These are phyloP conservation scores for Silurus asotus DNA, from an alignment of 2,113 vertebrate genomes.

Conservation along the genomic window DNA sequence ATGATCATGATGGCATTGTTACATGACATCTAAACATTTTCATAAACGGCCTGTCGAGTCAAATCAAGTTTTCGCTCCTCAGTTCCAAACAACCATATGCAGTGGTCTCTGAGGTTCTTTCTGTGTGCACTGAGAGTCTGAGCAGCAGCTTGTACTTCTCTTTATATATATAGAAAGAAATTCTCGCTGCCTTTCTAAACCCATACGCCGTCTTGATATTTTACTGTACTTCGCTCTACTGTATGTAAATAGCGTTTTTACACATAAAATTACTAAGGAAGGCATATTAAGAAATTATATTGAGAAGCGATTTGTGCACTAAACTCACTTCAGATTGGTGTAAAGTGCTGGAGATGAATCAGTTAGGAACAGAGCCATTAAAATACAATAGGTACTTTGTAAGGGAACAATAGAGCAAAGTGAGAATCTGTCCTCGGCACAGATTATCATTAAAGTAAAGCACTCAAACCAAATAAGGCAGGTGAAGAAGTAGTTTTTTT, in stretches of 20 bases:
- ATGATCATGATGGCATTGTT: background rate
- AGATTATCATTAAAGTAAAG: background rate
- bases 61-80: background rate
- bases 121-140: background rate
- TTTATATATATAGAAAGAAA: background rate
- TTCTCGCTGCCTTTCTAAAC: slow-evolving; percentile 3
- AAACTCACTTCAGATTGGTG: slow-evolving; percentile 48
- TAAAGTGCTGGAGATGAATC: slow-evolving; percentile 10
- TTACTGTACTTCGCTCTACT: slow-evolving; percentile 22
- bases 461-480: background rate
- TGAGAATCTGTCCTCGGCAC: background rate
- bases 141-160: background rate
- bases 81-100: slow-evolving; percentile 1
- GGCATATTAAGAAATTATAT: slow-evolving; percentile 56
- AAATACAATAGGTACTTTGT: slow-evolving; percentile 21
- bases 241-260: slow-evolving; percentile 48
- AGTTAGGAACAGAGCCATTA: slow-evolving; percentile 17
- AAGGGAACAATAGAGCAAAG: background rate
- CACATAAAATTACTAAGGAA: slow-evolving; percentile 52
- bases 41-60: background rate
- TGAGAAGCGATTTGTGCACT: slow-evolving; percentile 56
- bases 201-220: slow-evolving; percentile 44
- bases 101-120: background rate
- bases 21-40: background rate
- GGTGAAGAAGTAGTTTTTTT: background rate